Conservation (phyloP, 2,113 vertebrate species). For the Microcebus ravelobensis region DNA sequence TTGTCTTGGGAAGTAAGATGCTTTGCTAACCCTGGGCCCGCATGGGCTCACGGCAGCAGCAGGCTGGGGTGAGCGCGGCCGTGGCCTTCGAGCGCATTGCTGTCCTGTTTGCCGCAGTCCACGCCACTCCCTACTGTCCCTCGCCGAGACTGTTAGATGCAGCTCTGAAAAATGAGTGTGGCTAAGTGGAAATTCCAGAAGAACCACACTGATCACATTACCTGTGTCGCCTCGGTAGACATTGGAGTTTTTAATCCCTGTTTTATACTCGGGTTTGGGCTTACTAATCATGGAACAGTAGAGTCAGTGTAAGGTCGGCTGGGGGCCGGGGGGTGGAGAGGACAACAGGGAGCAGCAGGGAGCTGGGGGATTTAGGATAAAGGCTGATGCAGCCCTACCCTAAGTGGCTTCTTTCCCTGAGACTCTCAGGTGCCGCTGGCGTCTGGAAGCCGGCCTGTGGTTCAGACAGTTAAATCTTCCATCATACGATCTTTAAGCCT, state of each 20-base stretch:
- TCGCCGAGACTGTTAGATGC: background rate
- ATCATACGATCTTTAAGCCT: slow-evolving; percentile 23
- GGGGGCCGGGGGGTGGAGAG: background rate
- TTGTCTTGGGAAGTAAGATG: background rate
- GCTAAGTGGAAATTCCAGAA: background rate
- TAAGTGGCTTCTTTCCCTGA: background rate
- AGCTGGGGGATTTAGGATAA: background rate
- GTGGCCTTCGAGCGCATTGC: rapidly evolving
- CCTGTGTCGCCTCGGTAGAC: background rate
- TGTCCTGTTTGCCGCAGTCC: background rate
- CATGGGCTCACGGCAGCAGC: background rate
- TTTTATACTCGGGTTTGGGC: background rate
- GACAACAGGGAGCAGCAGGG: background rate
- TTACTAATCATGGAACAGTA: background rate
- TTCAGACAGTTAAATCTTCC: background rate
- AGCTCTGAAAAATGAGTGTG: background rate
- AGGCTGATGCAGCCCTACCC: background rate
- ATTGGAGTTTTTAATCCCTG: background rate
- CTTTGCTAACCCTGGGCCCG: background rate
- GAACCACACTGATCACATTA: background rate
- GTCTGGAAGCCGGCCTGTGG: background rate
- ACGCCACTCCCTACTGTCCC: background rate
- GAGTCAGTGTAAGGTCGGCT: background rate
- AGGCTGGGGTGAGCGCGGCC: background rate
- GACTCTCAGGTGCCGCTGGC: background rate